A percentile compares a stretch with the other conserved stretches of the same genome.
Evolutionary conservation across 1,140 invertebrate genomes (phyloP).

Genomic region (Drosophila melanica): DNA sequence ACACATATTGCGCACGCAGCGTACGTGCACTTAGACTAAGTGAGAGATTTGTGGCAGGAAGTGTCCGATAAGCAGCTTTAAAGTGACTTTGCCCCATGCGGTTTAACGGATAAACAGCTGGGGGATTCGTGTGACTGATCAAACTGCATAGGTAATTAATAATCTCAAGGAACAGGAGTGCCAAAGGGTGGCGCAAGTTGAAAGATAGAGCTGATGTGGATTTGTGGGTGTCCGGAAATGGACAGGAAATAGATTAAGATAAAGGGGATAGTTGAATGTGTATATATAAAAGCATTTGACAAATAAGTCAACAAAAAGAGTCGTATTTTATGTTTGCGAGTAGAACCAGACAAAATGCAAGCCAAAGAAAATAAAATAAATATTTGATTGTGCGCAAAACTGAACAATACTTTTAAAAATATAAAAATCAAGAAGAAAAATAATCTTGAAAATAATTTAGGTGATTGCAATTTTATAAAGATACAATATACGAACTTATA

Average conservation of each 20-base stretch:
- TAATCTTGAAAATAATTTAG: too few species aligned
- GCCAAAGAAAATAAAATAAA: too few species aligned
- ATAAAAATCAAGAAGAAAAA: too few species aligned
- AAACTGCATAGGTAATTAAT: conserved; percentile 36
- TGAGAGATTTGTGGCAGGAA: conserved; percentile 71
- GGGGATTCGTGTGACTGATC: conserved; percentile 12
- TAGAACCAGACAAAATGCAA: too few species aligned
- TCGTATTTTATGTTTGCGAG: too few species aligned
- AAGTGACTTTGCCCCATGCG: conserved; percentile 6
- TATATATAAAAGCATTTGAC: too few species aligned
- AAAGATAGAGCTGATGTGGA: not conserved
- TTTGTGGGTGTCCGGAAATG: conserved; percentile 9
- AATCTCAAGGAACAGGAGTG: conserved; percentile 4
- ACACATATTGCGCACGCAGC: conserved; percentile 36
- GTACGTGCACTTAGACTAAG: conserved; percentile 35
- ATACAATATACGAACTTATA: not conserved
- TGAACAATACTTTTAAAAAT: too few species aligned
- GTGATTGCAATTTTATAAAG: too few species aligned
- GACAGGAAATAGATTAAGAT: conserved; percentile 7
- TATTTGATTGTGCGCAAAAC: too few species aligned
- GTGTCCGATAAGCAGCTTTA: conserved; percentile 53
- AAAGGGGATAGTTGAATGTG: not conserved
- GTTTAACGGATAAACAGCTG: conserved; percentile 13
- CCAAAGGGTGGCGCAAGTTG: not conserved
- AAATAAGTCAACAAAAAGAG: not conserved